phyloP scores from a whole-genome alignment of 2,797 vertebrate species.

The Lutjanus campechanus region DNA sequence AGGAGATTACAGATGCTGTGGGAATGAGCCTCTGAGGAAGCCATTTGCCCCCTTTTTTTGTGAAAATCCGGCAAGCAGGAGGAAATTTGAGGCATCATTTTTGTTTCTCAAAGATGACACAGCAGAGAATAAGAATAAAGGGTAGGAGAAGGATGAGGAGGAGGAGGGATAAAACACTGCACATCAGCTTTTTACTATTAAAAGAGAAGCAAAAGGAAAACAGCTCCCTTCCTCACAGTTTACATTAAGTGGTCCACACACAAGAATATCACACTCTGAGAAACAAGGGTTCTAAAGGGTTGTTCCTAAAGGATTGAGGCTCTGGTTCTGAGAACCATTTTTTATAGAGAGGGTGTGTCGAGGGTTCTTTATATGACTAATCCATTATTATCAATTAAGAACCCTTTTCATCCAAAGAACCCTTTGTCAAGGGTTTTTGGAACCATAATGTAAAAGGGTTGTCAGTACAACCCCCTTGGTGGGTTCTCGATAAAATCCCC shows the following conservation, averaged over 20 bases:
- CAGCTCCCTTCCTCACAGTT: slow-evolving; percentile 55
- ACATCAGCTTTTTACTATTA: slow-evolving; percentile 71
- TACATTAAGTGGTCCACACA: slow-evolving; percentile 78
- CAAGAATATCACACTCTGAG: slow-evolving; percentile 32
- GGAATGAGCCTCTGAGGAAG: slow-evolving; percentile 55
- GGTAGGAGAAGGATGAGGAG: slow-evolving; percentile 2
- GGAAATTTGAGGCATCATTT: slow-evolving; percentile 67
- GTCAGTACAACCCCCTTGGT: no score
- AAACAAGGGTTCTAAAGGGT: no score
- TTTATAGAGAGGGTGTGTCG: no score
- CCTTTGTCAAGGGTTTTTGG: no score
- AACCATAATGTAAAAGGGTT: no score
- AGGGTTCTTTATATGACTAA: no score
- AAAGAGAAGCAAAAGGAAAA: slow-evolving; percentile 64
- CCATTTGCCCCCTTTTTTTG: slow-evolving; percentile 35
- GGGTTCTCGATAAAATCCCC: no score
- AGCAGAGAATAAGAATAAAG: slow-evolving; percentile 43
- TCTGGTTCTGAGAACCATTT: no score
- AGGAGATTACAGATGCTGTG: slow-evolving; percentile 45
- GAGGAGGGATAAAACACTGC: slow-evolving; percentile 46
- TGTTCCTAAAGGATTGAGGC: no score
- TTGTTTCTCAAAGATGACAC: slow-evolving; percentile 49
- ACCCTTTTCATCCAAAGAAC: no score
- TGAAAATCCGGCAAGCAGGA: slow-evolving; percentile 53
- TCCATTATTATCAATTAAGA: no score